phyloP scores from a whole-genome alignment of 30 jellyfish, hydroid and myxozoan genomes.

The Hydra vulgaris region DNA sequence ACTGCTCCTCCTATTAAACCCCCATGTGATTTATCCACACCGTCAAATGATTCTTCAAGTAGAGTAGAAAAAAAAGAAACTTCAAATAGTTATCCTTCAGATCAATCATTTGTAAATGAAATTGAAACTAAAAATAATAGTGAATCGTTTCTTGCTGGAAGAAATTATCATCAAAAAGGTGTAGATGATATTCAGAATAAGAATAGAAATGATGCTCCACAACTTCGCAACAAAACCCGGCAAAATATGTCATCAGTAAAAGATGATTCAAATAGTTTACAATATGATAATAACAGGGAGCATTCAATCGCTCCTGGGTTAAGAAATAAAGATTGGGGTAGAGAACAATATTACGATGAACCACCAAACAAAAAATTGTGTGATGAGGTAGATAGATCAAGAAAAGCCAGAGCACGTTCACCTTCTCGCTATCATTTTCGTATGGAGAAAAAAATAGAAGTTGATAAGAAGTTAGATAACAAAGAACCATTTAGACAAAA shows the following conservation, averaged over 20 bases:
- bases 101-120: neutral
- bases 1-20: conserved; percentile 5
- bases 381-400: conserved; percentile 16
- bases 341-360: neutral
- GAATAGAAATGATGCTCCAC: neutral
- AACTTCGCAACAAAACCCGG: neutral
- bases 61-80: neutral
- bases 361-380: neutral
- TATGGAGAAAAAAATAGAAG: conserved; percentile 27
- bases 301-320: neutral
- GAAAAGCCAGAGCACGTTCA: conserved; percentile 29
- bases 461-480: conserved; percentile 15
- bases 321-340: neutral
- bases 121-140: neutral
- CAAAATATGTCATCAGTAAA: neutral
- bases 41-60: neutral
- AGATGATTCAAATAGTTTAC: neutral
- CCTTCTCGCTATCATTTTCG: conserved; percentile 21
- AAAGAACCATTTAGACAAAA: conserved; percentile 13
- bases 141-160: neutral
- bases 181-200: neutral
- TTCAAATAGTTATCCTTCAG: neutral
- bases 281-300: neutral
- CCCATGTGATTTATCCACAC: neutral
- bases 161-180: neutral